Conservation (phyloP, 2,113 vertebrate species). For the Orientallactaga bullata region DNA sequence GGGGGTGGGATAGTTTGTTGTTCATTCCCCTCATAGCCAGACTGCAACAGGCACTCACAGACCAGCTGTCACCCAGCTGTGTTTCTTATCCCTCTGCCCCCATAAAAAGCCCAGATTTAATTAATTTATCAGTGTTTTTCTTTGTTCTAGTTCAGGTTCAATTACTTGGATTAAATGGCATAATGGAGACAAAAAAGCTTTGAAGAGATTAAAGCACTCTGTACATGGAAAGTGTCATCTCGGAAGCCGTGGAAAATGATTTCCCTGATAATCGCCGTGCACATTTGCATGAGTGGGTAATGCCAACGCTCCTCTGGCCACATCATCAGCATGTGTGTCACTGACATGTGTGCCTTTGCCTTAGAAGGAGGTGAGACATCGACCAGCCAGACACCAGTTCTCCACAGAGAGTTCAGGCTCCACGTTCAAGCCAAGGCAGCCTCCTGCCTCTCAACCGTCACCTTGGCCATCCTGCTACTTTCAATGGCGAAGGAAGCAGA, state of each 20-base stretch:
- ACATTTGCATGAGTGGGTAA: accelerated
- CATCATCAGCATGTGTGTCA: accelerated
- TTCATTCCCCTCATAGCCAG: accelerated
- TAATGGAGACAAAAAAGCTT: not conserved
- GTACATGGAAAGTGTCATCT: not conserved
- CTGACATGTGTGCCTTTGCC: accelerated
- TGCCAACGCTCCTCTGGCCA: accelerated
- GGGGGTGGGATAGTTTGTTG: accelerated
- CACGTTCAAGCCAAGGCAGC: accelerated
- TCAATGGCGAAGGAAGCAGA: accelerated
- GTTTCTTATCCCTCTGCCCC: not conserved
- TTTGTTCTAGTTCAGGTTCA: constrained; percentile 55
- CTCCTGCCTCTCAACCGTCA: accelerated
- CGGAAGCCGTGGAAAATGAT: accelerated
- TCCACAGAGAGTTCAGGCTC: accelerated
- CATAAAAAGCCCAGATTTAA: not conserved
- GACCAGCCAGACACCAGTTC: accelerated
- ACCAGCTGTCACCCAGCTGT: not conserved
- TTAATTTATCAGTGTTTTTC: constrained; percentile 49
- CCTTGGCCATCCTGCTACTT: accelerated
- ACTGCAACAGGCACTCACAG: accelerated
- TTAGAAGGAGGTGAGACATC: accelerated
- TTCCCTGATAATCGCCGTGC: accelerated
- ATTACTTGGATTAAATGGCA: constrained; percentile 34
- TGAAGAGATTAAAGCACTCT: not conserved